Conservation (phyloP, 2,888 invertebrate species). For the Diaprepes abbreviatus region DNA sequence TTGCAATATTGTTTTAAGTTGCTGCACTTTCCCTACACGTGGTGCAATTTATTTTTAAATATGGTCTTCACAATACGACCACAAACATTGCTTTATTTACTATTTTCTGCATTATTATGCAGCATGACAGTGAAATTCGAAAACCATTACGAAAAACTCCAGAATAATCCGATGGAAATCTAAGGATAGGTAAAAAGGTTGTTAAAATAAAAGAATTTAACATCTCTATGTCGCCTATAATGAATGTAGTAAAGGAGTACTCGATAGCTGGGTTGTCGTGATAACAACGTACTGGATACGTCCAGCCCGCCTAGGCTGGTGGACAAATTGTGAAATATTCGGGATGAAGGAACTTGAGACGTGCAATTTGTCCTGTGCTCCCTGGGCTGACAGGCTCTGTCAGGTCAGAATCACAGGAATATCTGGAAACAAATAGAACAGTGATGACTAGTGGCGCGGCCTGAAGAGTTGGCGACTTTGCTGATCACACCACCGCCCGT, state of each 20-base stretch:
- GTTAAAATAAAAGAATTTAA: constrained; percentile 43
- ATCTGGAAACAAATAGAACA: constrained; percentile 69
- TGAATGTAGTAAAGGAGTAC: constrained; percentile 47
- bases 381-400: constrained; percentile 54
- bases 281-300: constrained; percentile 56
- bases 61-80: neutral
- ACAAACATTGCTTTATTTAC: neutral
- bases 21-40: no score
- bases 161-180: neutral
- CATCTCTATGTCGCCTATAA: constrained; percentile 48
- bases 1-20: no score
- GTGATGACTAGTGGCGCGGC: constrained; percentile 64
- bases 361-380: constrained; percentile 53
- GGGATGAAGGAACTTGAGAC: constrained; percentile 58
- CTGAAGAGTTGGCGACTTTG: constrained; percentile 66
- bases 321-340: constrained; percentile 57
- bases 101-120: neutral
- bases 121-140: neutral
- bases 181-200: constrained; percentile 11
- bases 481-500: constrained; percentile 68
- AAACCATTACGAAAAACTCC: neutral
- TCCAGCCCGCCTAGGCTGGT: constrained; percentile 65
- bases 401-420: constrained; percentile 67
- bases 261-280: constrained; percentile 58
- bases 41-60: no score